A percentile compares a stretch with the other conserved stretches of the same genome.
These are phyloP conservation scores for Heliconius hermathena DNA, from an alignment of 1,140 invertebrate genomes.

Conservation along the genomic window DNA sequence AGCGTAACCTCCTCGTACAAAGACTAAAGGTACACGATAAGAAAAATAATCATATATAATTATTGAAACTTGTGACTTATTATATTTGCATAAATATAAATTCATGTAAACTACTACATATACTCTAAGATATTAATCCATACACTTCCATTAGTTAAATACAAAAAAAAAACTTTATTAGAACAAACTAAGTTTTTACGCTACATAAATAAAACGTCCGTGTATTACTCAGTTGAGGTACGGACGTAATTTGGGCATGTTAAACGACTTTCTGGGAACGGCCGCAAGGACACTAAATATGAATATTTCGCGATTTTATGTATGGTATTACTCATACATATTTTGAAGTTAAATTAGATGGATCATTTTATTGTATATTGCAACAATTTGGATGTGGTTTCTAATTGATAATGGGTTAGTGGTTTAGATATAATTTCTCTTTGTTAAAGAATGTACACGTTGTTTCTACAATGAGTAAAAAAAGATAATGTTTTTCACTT, in stretches of 20 bases:
- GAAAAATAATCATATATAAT: no score
- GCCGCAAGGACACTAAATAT: constrained; percentile 28
- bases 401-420: no score
- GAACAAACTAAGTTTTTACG: not conserved
- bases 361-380: not conserved
- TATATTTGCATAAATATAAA: not conserved
- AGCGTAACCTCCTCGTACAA: no score
- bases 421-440: no score
- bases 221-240: constrained; percentile 42
- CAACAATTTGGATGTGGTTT: no score
- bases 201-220: constrained; percentile 48
- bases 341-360: constrained; percentile 2
- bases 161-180: not conserved
- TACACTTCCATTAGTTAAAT: not conserved
- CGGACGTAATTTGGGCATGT: constrained; percentile 64
- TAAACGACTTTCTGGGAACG: constrained; percentile 53
- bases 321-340: not conserved
- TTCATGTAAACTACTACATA: not conserved
- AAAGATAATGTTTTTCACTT: no score
- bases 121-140: not conserved
- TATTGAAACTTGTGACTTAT: no score
- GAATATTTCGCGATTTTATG: constrained; percentile 40
- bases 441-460: no score
- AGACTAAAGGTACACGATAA: no score
- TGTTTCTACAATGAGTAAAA: no score